These are phyloP conservation scores for Dipodomys ordii DNA, from an alignment of 2,113 vertebrate genomes.

Conservation along the genomic window DNA sequence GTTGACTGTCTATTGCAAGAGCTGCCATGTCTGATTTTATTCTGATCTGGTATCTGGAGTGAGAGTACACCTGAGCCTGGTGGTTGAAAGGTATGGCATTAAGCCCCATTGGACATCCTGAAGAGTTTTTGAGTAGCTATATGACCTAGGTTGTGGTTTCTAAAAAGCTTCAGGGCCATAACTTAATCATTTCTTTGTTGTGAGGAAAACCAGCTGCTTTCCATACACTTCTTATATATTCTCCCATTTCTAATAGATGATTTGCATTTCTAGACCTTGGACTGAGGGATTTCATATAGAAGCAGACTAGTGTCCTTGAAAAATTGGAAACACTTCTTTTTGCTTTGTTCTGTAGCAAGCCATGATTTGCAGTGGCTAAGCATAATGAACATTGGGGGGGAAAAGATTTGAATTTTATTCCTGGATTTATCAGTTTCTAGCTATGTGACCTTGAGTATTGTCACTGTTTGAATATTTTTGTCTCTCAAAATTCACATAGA, in stretches of 20 bases:
- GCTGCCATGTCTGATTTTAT: not conserved
- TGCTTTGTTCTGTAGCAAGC: not conserved
- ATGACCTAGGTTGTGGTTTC: not conserved
- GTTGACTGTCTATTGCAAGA: not conserved
- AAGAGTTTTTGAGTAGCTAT: not conserved
- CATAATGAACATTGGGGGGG: not conserved
- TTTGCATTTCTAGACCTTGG: not conserved
- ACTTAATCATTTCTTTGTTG: not conserved
- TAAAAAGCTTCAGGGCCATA: not conserved
- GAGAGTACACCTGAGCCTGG: not conserved
- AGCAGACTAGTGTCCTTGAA: not conserved
- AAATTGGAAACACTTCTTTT: not conserved
- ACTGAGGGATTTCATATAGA: not conserved
- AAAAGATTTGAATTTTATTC: not conserved
- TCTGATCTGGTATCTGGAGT: constrained; percentile 1
- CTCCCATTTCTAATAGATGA: constrained; percentile 2
- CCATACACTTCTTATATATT: not conserved
- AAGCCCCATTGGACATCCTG: not conserved
- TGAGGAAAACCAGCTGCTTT: not conserved
- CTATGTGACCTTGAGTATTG: not conserved
- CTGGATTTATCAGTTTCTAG: not conserved
- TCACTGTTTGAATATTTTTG: not conserved
- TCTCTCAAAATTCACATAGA: not conserved
- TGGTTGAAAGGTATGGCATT: not conserved
- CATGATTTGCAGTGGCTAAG: not conserved